These are phyloP conservation scores for Phalanger gymnotis DNA, from an alignment of 2,797 vertebrate species.

Conservation along the genomic window DNA sequence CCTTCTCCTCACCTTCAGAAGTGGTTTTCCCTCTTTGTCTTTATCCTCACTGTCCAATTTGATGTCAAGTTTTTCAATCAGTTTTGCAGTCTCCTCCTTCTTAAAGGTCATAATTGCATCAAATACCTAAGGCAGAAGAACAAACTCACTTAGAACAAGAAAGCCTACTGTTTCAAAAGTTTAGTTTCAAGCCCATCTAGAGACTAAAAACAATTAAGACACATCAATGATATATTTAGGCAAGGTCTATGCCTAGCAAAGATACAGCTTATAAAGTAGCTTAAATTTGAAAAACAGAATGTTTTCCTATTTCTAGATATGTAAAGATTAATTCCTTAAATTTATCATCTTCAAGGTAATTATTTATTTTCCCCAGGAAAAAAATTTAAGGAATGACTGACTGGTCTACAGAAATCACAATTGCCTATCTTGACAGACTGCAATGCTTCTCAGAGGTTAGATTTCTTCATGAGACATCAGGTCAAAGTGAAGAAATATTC, in stretches of 20 bases:
- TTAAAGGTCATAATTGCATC: constrained; percentile 97
- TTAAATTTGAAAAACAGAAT: neutral
- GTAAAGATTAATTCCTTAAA: neutral
- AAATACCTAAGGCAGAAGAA: constrained; percentile 87
- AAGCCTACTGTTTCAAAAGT: neutral
- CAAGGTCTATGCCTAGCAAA: neutral
- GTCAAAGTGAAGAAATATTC: constrained; percentile 97
- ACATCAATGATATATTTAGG: neutral
- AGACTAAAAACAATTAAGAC: rapidly evolving
- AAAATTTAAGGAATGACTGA: neutral
- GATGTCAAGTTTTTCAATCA: constrained; percentile 94
- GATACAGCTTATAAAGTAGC: neutral
- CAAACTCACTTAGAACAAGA: neutral
- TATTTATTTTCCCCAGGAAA: neutral
- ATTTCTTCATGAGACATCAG: constrained; percentile 92
- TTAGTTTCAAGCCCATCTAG: neutral
- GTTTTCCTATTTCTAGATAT: neutral
- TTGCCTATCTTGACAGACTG: neutral
- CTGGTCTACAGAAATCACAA: neutral
- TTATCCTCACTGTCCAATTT: constrained; percentile 94
- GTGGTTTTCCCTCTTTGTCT: constrained; percentile 95
- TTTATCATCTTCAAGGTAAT: neutral
- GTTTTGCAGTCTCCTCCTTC: constrained; percentile 92
- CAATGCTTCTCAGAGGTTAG: constrained; percentile 72
- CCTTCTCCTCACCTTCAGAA: constrained; percentile 88